Percentiles rank a stretch among this genome's conserved stretches.
Conservation (phyloP, 1,140 invertebrate genomes). For the Atta cephalotes region DNA sequence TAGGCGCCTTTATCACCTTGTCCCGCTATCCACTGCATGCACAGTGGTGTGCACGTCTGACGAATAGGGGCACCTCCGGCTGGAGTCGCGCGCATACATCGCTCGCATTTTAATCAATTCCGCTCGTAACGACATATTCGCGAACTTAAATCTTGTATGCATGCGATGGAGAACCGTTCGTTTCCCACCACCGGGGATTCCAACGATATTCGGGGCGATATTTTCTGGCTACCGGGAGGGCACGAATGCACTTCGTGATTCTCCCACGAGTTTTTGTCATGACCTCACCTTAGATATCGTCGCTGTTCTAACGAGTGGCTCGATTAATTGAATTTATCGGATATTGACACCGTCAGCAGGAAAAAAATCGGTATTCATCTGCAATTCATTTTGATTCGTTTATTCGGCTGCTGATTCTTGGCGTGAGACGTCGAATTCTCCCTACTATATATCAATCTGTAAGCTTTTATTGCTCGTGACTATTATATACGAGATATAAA, state of each 20-base stretch:
- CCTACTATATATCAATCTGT: not conserved
- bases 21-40: slow-evolving; percentile 35
- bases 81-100: slow-evolving; percentile 14
- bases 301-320: slow-evolving; percentile 4
- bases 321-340: slow-evolving; percentile 46
- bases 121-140: slow-evolving; percentile 42
- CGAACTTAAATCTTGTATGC: slow-evolving; percentile 45
- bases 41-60: slow-evolving; percentile 13
- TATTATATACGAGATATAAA: slow-evolving; percentile 8
- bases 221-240: not conserved
- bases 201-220: slow-evolving; percentile 16
- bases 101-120: slow-evolving; percentile 47
- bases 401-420: not conserved
- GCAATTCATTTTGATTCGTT: slow-evolving; percentile 15
- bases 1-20: slow-evolving; percentile 57
- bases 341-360: not conserved
- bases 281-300: not conserved
- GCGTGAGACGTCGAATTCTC: slow-evolving; percentile 14
- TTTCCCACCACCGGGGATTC: not conserved
- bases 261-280: not conserved
- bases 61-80: slow-evolving; percentile 35
- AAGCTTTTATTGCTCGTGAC: not conserved
- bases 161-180: not conserved
- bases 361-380: not conserved
- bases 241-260: not conserved